Conservation (phyloP, 1,140 invertebrate genomes). For the Drosophila ananassae region DNA sequence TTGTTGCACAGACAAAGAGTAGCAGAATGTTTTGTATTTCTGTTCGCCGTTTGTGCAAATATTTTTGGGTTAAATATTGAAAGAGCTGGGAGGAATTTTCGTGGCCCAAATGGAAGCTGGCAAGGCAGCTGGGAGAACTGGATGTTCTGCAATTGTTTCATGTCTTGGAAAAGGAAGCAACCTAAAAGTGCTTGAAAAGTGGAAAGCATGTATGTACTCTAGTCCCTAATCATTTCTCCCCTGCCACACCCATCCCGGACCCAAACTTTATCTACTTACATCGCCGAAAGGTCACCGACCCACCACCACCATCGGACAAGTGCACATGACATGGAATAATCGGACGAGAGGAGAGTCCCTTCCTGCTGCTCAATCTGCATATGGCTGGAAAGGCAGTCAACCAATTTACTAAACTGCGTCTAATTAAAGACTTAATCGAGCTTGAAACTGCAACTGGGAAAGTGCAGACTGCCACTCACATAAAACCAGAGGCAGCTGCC, state of each 20-base stretch:
- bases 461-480: slow-evolving; percentile 1
- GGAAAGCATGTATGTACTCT: too few species aligned
- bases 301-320: slow-evolving; percentile 7
- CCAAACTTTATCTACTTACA: neutral
- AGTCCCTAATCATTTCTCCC: too few species aligned
- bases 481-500: slow-evolving; percentile 32
- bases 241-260: neutral
- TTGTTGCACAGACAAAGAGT: slow-evolving; percentile 36
- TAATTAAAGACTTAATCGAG: slow-evolving; percentile 78
- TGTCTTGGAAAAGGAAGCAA: neutral
- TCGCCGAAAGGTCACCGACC: slow-evolving; percentile 9
- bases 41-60: slow-evolving; percentile 13
- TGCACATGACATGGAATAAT: slow-evolving; percentile 25
- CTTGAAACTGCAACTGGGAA: slow-evolving; percentile 56
- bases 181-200: neutral
- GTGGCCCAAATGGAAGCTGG: neutral
- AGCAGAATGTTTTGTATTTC: slow-evolving; percentile 16
- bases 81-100: slow-evolving; percentile 33
- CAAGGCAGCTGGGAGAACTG: slow-evolving; percentile 15
- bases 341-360: neutral
- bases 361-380: slow-evolving; percentile 53
- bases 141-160: neutral
- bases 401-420: slow-evolving; percentile 72
- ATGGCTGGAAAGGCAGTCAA: slow-evolving; percentile 13
- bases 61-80: slow-evolving; percentile 52